A percentile compares a stretch with the other conserved stretches of the same genome.
phyloP scores from a whole-genome alignment of 2,113 vertebrate genomes.

The Columbina picui region DNA sequence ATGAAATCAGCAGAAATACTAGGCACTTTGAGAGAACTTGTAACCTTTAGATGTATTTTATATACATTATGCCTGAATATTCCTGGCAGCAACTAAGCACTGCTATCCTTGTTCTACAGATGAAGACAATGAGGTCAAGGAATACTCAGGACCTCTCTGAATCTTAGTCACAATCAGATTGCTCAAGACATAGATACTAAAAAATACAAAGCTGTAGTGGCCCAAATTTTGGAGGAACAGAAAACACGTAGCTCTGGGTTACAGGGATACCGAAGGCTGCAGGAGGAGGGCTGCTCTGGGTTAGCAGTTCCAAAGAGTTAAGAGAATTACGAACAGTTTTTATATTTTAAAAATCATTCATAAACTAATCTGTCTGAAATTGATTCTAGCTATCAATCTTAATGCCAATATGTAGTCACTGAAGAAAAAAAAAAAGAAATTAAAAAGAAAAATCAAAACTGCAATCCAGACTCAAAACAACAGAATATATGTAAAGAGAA shows the following conservation, averaged over 20 bases:
- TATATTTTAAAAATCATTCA: not conserved
- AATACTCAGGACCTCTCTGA: not conserved
- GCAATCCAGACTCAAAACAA: not conserved
- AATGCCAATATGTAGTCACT: not conserved
- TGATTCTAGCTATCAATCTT: slow-evolving; percentile 9
- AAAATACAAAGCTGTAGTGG: not conserved
- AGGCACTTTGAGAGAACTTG: not conserved
- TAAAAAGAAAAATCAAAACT: not conserved
- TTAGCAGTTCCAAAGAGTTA: not conserved
- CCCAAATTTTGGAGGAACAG: not conserved
- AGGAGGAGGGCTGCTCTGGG: not conserved
- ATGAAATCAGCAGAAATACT: not conserved
- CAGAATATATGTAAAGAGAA: not conserved
- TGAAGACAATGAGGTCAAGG: not conserved
- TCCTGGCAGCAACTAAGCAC: not conserved
- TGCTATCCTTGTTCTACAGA: not conserved
- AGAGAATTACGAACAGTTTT: not conserved
- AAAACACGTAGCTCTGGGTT: not conserved
- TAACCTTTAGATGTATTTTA: slow-evolving; percentile 18
- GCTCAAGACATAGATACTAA: not conserved
- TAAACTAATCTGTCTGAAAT: slow-evolving; percentile 41
- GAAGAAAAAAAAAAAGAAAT: not conserved
- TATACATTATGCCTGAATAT: not conserved
- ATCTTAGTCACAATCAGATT: not conserved
- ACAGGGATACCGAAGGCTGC: rapidly evolving